These are phyloP conservation scores for Turdus rufiventris DNA, from an alignment of 2,113 vertebrate genomes.

Conservation along the genomic window DNA sequence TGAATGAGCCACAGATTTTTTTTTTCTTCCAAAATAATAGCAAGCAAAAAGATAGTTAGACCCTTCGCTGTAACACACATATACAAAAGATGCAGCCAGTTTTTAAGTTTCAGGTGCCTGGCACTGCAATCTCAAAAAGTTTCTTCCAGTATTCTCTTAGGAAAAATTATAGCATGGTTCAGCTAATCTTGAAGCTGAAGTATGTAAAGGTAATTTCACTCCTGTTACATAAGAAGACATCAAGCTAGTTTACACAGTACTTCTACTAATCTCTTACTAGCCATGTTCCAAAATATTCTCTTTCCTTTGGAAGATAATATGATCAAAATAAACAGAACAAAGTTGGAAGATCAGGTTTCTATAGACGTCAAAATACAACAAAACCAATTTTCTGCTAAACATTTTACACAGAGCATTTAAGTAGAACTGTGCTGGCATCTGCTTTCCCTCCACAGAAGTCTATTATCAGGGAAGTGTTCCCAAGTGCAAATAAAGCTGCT, in stretches of 20 bases:
- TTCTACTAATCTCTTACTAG: background rate
- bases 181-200: background rate
- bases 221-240: background rate
- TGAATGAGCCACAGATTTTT: background rate
- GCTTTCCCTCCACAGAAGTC: background rate
- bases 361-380: background rate
- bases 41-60: background rate
- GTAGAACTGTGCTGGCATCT: background rate
- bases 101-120: background rate
- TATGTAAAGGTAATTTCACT: background rate
- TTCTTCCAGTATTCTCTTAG: background rate
- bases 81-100: background rate
- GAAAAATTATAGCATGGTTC: background rate
- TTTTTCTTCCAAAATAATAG: background rate
- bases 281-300: background rate
- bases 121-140: background rate
- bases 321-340: background rate
- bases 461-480: background rate
- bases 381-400: background rate
- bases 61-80: background rate
- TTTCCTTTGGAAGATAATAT: background rate
- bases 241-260: background rate
- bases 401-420: background rate
- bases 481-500: background rate
- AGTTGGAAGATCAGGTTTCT: background rate